Base-by-base conservation (phyloP, 2,113 vertebrate genomes). In the Ciconia boyciana region DNA sequence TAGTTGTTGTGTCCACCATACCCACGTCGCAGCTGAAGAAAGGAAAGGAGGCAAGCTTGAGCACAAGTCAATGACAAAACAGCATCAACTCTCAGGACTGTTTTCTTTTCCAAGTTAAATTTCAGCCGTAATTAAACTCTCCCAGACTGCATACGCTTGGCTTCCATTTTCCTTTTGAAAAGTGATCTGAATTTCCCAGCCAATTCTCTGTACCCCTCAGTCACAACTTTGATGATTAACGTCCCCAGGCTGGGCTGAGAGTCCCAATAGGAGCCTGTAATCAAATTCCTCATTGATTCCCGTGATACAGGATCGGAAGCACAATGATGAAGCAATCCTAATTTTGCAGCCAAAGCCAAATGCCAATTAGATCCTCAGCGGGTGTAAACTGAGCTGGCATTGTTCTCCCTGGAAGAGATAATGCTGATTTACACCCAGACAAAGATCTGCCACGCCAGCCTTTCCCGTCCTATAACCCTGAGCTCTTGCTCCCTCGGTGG, bases 231-330 rank as follows among this genome's bases (percentile, higher is more conserved):
- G 85, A 90, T 90, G 78, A 97, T 93, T 95, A 95, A 85, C 2
- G 0, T 96, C 89, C 94, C 93, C 87, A 87, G 70, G 89, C 2
- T 32, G 78, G 62, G n/a, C 74, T 91, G 74, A 48, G 55, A 95
- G 94, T 94, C 91, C 84, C 93, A 87, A 66, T 58, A 93, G 94
- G 82, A 93, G 61, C 48, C 84, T 95, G 87, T 95, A 94, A 97
- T 96, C 91, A 97, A 94, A 95, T 96, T 91, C 87, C 58, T 87
- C 78, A 85, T 90, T 94, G 94, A 96, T 94, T 97, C 93, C 93
- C 60, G 0, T 94, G 96, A 58, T 95, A 93, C 26, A 48, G 87
- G 87, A 93, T 95, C 91, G 95, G 94, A 93, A 61, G 81, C 70
- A 94, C 83, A 95, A 90, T 94, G 94, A 91, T 87, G 78, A 96